Percentiles rank a stretch among this genome's conserved stretches.
Evolutionary conservation across 2,888 invertebrate genomes (phyloP).

Genomic region (Prenolepis imparis): DNA sequence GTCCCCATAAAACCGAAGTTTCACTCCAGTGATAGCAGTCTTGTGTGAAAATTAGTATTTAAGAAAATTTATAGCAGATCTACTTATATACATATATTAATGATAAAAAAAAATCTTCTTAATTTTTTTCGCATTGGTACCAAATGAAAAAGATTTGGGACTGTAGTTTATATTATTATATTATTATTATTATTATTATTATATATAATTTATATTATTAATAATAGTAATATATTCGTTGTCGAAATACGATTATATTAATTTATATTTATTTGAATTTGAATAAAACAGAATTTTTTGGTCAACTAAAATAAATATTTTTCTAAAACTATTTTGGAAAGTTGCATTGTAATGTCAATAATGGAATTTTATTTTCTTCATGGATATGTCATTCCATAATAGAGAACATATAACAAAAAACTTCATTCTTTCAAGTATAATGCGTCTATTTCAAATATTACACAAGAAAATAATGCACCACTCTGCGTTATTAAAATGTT

Average conservation of each 20-base stretch:
- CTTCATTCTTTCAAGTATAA: conserved; percentile 27
- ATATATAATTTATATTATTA: too few species aligned
- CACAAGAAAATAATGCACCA: conserved; percentile 25
- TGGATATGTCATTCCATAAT: conserved; percentile 24
- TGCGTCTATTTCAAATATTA: conserved; percentile 32
- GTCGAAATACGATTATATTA: not conserved
- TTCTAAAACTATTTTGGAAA: not conserved
- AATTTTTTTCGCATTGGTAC: not conserved
- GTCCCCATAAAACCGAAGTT: not conserved
- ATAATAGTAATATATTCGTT: not conserved
- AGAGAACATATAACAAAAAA: conserved; percentile 32
- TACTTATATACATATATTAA: too few species aligned
- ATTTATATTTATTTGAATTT: not conserved
- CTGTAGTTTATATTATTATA: not conserved
- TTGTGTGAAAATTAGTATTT: not conserved
- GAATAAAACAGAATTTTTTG: not conserved
- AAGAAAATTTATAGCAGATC: too few species aligned
- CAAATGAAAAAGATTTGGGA: not conserved
- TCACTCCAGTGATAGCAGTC: not conserved
- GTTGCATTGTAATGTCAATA: conserved; percentile 23
- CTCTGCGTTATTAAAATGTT: conserved; percentile 35
- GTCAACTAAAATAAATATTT: conserved; percentile 1
- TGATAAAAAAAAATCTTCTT: too few species aligned
- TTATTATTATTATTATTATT: too few species aligned
- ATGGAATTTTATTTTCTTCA: conserved; percentile 37